Percentiles rank a stretch among this genome's conserved stretches.
These are phyloP conservation scores for Iphiclides podalirius DNA, from an alignment of 2,888 invertebrate species.

Conservation along the genomic window DNA sequence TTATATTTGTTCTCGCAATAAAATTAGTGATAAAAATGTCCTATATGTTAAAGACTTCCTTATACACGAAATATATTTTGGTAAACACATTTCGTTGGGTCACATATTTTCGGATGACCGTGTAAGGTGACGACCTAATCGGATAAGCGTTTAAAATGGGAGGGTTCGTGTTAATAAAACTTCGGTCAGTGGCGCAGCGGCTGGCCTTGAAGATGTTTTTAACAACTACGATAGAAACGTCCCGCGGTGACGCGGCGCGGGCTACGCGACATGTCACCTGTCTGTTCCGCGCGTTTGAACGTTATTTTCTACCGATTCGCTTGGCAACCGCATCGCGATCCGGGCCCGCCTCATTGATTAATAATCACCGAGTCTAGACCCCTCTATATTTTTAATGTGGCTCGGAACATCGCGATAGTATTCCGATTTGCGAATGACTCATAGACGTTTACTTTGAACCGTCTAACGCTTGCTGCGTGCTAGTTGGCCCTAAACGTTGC, in stretches of 20 bases:
- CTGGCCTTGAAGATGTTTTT: constrained; percentile 19
- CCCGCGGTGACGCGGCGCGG: constrained; percentile 1
- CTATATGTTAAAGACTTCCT: too few relatives aligned
- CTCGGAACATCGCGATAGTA: constrained; percentile 4
- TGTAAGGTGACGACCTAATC: too few relatives aligned
- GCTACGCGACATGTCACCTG: constrained; percentile 14
- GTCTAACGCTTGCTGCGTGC: not conserved
- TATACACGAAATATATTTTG: too few relatives aligned
- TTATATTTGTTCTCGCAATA: too few relatives aligned
- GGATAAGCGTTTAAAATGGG: too few relatives aligned
- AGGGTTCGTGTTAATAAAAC: too few relatives aligned
- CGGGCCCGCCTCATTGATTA: constrained; percentile 9
- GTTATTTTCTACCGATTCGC: not conserved
- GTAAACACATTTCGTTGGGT: too few relatives aligned
- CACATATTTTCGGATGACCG: too few relatives aligned
- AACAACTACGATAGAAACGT: constrained; percentile 11
- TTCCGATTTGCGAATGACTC: not conserved
- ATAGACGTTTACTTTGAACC: not conserved
- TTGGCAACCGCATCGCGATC: constrained; percentile 2
- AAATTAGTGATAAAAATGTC: too few relatives aligned
- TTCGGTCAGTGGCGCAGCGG: constrained; percentile 9
- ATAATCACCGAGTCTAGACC: constrained; percentile 7
- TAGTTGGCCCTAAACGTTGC: not conserved
- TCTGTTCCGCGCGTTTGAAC: constrained; percentile 4
- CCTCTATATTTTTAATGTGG: constrained; percentile 7